Evolutionary conservation across 2,888 invertebrate genomes (phyloP), one percentile per base, ranked within the genome.

Genomic region (Laothoe populi): DNA sequence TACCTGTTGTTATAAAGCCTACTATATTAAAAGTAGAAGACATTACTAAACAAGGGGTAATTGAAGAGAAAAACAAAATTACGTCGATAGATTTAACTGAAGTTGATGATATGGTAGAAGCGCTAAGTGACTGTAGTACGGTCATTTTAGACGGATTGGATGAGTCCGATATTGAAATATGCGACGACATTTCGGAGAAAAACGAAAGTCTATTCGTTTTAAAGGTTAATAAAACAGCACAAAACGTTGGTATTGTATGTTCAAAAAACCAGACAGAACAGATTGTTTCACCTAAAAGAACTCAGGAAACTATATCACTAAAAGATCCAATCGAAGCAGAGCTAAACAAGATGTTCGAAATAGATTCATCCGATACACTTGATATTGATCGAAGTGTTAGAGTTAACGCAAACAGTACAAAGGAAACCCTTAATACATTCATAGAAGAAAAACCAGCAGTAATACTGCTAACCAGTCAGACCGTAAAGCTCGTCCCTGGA

Each of bases 281-380:
- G 19, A 53, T 19, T 35, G 11, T 11, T 19, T 44, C 8, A 19
- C 19, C 13, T 19, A 7, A 44, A 19, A 8, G 8, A 44, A 19
- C 44, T 10, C 8, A 8, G 19, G 19, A 8, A 16, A 44, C 44
- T 44, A 19, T 7, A 44, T 11, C 19, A 8, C n/a, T 31, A 4
- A 53, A 35, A 31, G 53, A 53, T 35, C 35, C 35, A 2, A 53
- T 53, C 19, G 53, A 53, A 19, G 35, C 31, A 53, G 35, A 53
- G 31, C 35, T 53, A 16, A 31, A 19, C n/a, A 35, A 35, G 19
- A 35, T 53, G 16, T 53, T 53, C 35, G 53, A 35, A 11, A 35
- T 35, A 11, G 3, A 31, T 53, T 19, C 53, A n/a, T 35, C 53
- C 4, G 35, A 31, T 53, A 31, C 35, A 31, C 7, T 11, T 35